Evolutionary conservation across 2,888 invertebrate species (phyloP).

Genomic region (Oasisia sp.): DNA sequence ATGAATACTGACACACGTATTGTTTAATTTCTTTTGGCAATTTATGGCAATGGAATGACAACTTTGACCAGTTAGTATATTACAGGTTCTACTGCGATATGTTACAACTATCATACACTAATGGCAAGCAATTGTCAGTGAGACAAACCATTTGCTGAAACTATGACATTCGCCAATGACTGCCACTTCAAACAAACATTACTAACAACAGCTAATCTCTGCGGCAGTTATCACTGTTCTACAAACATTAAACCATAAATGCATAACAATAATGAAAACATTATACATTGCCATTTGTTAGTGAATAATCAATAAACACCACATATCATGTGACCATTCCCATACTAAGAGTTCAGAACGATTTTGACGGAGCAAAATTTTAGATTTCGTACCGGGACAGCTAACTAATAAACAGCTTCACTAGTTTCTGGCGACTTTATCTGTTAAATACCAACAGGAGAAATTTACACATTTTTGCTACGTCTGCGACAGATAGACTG

Average conservation of each 20-base stretch:
- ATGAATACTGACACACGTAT: not conserved
- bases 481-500: not conserved
- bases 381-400: not conserved
- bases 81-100: not conserved
- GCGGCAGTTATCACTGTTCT: not conserved
- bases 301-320: not conserved
- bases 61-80: slow-evolving; percentile 2
- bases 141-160: not conserved
- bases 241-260: slow-evolving; percentile 5
- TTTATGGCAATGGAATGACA: not conserved
- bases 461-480: not conserved
- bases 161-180: not conserved
- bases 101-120: slow-evolving; percentile 6
- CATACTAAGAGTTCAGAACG: not conserved
- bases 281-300: not conserved
- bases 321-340: too few relatives aligned
- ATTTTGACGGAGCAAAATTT: not conserved
- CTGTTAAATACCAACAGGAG: not conserved
- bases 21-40: not conserved
- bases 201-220: not conserved
- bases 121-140: not conserved
- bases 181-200: slow-evolving; percentile 2
- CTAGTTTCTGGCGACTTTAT: not conserved
- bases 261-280: slow-evolving; percentile 4
- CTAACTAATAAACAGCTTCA: not conserved